These are phyloP conservation scores for Diglossa cyanea DNA, from an alignment of 2,797 vertebrate species.

Conservation along the genomic window DNA sequence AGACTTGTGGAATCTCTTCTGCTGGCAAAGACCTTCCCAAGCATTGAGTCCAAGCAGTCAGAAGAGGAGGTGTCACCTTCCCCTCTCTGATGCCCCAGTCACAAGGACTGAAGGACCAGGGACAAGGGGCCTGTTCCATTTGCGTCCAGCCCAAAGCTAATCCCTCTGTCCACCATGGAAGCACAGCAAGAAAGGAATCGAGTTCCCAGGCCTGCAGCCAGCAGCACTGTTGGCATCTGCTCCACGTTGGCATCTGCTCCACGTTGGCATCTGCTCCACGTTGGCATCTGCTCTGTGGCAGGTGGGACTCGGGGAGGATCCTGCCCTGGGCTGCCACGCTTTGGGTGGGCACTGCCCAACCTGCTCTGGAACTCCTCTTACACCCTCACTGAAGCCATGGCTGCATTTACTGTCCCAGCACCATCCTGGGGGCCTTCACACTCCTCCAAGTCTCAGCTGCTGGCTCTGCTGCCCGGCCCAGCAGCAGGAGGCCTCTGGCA, in stretches of 20 bases:
- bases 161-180: background rate
- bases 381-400: background rate
- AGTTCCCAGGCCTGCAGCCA: background rate
- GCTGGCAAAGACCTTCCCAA: background rate
- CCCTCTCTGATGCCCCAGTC: background rate
- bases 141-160: background rate
- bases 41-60: background rate
- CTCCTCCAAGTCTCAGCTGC: background rate
- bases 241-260: background rate
- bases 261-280: too few relatives aligned
- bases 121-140: background rate
- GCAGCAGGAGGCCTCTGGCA: background rate
- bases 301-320: background rate
- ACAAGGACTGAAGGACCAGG: background rate
- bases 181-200: background rate
- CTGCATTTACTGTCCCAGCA: background rate
- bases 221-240: too few relatives aligned
- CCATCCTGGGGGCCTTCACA: background rate
- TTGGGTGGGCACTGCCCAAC: background rate
- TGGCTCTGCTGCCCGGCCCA: background rate
- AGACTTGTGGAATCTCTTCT: background rate
- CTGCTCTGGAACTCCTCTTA: background rate
- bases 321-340: background rate
- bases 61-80: background rate
- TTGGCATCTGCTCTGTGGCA: background rate